phyloP scores from a whole-genome alignment of 2,888 invertebrate genomes.

The Drosophila atroscutellata region DNA sequence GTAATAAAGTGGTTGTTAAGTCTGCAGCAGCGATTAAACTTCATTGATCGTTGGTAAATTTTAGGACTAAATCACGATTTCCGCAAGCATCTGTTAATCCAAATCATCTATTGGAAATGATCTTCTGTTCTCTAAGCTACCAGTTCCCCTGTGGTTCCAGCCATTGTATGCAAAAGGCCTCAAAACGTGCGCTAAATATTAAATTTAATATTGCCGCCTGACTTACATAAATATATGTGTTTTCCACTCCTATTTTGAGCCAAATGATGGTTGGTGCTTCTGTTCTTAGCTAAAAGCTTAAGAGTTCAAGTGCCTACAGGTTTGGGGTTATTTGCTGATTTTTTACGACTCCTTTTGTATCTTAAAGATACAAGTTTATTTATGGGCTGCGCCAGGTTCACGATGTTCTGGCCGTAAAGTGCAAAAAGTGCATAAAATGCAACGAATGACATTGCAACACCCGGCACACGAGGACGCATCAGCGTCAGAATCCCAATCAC shows the following conservation, averaged over 20 bases:
- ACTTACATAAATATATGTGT: slow-evolving; percentile 47
- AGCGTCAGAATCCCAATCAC: slow-evolving; percentile 72
- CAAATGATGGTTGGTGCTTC: slow-evolving; percentile 30
- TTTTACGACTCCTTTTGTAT: slow-evolving; percentile 78
- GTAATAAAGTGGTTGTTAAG: slow-evolving; percentile 40
- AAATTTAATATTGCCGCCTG: slow-evolving; percentile 72
- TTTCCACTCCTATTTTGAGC: slow-evolving; percentile 7
- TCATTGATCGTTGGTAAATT: slow-evolving; percentile 42
- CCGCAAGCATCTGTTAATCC: slow-evolving; percentile 29
- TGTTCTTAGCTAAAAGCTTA: slow-evolving; percentile 62
- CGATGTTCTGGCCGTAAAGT: slow-evolving; percentile 67
- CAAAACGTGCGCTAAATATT: slow-evolving; percentile 76
- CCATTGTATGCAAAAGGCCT: slow-evolving; percentile 67
- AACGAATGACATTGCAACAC: slow-evolving; percentile 78
- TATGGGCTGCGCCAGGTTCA: slow-evolving; percentile 65
- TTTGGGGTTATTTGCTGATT: slow-evolving; percentile 69
- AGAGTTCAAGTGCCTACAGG: slow-evolving; percentile 49
- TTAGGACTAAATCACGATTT: slow-evolving; percentile 65
- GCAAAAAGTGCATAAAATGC: slow-evolving; percentile 79
- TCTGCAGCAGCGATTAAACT: slow-evolving; percentile 16
- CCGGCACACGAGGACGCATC: slow-evolving; percentile 60
- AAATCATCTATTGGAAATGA: slow-evolving; percentile 50
- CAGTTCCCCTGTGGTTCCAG: slow-evolving; percentile 15
- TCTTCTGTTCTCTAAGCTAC: slow-evolving; percentile 31
- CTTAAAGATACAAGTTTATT: slow-evolving; percentile 79